These are phyloP conservation scores for Catajapyx aquilonaris DNA, from an alignment of 1,140 invertebrate species.

Conservation along the genomic window DNA sequence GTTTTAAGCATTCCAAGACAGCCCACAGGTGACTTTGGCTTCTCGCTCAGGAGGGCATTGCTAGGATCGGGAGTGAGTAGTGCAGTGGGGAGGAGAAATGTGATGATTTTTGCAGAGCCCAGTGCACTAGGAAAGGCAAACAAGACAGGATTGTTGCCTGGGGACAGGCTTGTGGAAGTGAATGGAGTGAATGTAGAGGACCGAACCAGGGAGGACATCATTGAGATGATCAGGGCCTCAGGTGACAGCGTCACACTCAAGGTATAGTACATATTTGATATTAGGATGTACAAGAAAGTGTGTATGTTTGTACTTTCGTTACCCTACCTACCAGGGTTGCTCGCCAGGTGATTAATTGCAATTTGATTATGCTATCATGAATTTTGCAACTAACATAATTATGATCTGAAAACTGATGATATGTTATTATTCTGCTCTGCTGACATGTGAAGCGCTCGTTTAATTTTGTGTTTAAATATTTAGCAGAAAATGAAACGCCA, in stretches of 20 bases:
- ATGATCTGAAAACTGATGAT: too few relatives aligned
- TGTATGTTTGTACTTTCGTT: too few relatives aligned
- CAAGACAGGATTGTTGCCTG: constrained; percentile 70
- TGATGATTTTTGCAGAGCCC: constrained; percentile 82
- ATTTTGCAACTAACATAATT: too few relatives aligned
- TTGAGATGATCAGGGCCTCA: constrained; percentile 75
- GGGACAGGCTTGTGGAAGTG: constrained; percentile 78
- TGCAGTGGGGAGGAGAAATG: constrained; percentile 31
- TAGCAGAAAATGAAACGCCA: too few relatives aligned
- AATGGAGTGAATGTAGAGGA: constrained; percentile 68
- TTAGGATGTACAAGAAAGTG: too few relatives aligned
- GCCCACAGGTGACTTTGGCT: constrained; percentile 80
- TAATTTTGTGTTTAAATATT: too few relatives aligned
- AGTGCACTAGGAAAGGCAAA: constrained; percentile 51
- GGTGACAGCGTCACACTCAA: constrained; percentile 60
- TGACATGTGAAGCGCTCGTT: too few relatives aligned
- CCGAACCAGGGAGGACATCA: constrained; percentile 72
- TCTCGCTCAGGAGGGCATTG: constrained; percentile 71
- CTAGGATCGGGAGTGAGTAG: constrained; percentile 21
- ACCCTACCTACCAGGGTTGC: too few relatives aligned
- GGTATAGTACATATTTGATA: too few relatives aligned
- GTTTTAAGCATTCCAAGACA: constrained; percentile 57
- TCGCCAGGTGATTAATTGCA: too few relatives aligned
- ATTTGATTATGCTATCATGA: too few relatives aligned
- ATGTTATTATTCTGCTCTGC: too few relatives aligned